Evolutionary conservation across 2,888 invertebrate genomes (phyloP).

Genomic region (Thyatira batis): DNA sequence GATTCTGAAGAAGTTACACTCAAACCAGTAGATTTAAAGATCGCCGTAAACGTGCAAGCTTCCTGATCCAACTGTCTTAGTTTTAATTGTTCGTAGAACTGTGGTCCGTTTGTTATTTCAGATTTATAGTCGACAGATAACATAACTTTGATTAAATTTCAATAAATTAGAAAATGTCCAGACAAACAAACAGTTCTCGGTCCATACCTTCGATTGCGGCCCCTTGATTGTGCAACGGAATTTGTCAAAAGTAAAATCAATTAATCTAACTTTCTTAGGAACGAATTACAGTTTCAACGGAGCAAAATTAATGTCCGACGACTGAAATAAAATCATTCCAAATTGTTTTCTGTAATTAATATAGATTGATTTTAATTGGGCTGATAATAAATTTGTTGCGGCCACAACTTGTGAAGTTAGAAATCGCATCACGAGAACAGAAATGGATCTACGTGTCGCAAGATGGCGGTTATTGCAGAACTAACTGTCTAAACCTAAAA

Average conservation of each 20-base stretch:
- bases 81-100: neutral
- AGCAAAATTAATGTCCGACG: neutral
- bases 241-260: constrained; percentile 2
- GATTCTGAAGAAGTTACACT: neutral
- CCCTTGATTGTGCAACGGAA: constrained; percentile 1
- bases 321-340: neutral
- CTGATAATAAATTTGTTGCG: neutral
- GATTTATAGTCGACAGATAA: constrained; percentile 3
- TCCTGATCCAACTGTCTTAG: neutral
- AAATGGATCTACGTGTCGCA: neutral
- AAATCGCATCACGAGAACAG: neutral
- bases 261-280: constrained; percentile 2
- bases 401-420: neutral
- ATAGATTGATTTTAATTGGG: neutral
- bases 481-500: no score
- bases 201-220: neutral
- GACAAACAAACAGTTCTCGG: constrained; percentile 3
- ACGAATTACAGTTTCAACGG: neutral
- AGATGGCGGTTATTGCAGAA: neutral
- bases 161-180: constrained; percentile 3
- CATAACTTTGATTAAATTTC: constrained; percentile 4
- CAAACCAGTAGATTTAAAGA: neutral
- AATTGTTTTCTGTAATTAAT: constrained; percentile 1
- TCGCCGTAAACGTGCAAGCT: neutral
- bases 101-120: neutral